Percentiles rank a stretch among this genome's conserved stretches.
phyloP scores from a whole-genome alignment of 1,140 invertebrate species.

The Lethocerus indicus region DNA sequence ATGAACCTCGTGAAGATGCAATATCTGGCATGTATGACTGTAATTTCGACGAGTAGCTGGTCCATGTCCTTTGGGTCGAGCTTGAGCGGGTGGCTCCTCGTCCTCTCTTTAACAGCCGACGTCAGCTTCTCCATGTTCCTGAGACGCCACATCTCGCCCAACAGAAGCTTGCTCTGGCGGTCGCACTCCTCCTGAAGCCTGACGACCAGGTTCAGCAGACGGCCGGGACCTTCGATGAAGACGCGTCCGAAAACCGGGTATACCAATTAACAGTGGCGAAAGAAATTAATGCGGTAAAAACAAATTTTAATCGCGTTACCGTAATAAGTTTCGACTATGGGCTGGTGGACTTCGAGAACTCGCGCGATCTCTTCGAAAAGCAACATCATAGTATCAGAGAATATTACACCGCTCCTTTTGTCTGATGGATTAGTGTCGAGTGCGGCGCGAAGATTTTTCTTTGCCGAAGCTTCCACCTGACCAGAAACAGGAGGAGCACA shows the following conservation, averaged over 20 bases:
- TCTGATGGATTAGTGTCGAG: slow-evolving; percentile 39
- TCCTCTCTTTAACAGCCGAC: slow-evolving; percentile 38
- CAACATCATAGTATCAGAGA: slow-evolving; percentile 63
- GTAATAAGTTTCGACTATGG: slow-evolving; percentile 87
- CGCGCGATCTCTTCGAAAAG: slow-evolving; percentile 81
- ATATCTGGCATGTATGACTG: slow-evolving; percentile 74
- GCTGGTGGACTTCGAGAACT: slow-evolving; percentile 79
- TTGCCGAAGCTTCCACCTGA: slow-evolving; percentile 47
- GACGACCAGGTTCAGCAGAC: slow-evolving; percentile 47
- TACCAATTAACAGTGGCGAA: too few relatives aligned
- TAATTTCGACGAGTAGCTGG: slow-evolving; percentile 75
- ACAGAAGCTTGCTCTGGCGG: slow-evolving; percentile 44
- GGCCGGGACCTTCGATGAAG: slow-evolving; percentile 42
- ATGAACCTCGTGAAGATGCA: slow-evolving; percentile 79
- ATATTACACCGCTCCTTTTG: slow-evolving; percentile 55
- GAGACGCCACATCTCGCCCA: slow-evolving; percentile 61
- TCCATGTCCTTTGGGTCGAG: slow-evolving; percentile 77
- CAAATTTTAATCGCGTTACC: slow-evolving; percentile 29
- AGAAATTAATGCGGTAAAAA: too few relatives aligned
- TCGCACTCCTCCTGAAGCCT: slow-evolving; percentile 80
- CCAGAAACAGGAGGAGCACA: too few relatives aligned
- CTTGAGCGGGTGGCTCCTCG: slow-evolving; percentile 24
- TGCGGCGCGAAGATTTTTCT: slow-evolving; percentile 51
- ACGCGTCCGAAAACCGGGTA: too few relatives aligned
- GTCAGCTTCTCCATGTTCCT: slow-evolving; percentile 50